Evolutionary conservation across 2,888 invertebrate genomes (phyloP).

Genomic region (Drosophila diplacantha): DNA sequence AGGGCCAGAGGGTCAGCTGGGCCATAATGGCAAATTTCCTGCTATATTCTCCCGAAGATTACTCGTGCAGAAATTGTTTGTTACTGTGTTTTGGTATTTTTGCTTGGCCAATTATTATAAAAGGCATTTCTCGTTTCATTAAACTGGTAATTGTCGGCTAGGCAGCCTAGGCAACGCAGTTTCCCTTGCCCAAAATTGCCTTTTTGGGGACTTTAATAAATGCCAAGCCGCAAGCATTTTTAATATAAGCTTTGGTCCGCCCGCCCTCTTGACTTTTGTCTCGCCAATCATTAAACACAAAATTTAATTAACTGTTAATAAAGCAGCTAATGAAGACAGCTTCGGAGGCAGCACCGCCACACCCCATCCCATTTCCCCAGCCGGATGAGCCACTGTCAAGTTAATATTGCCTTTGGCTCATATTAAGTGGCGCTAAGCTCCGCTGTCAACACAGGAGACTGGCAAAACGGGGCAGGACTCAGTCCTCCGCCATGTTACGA

Average conservation of each 20-base stretch:
- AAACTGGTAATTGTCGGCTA: slow-evolving; percentile 54
- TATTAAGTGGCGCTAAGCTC: slow-evolving; percentile 66
- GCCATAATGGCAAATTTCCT: slow-evolving; percentile 16
- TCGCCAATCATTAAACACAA: slow-evolving; percentile 64
- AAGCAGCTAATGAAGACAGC: slow-evolving; percentile 62
- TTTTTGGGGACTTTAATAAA: slow-evolving; percentile 41
- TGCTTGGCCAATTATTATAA: slow-evolving; percentile 54
- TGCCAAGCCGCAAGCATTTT: slow-evolving; percentile 59
- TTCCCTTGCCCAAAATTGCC: slow-evolving; percentile 27
- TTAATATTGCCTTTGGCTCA: slow-evolving; percentile 60
- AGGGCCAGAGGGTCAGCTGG: slow-evolving; percentile 5
- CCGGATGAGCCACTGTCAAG: slow-evolving; percentile 52
- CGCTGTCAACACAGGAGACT: slow-evolving; percentile 49
- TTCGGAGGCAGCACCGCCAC: slow-evolving; percentile 13
- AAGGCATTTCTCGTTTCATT: slow-evolving; percentile 60
- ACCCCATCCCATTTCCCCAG: slow-evolving; percentile 6
- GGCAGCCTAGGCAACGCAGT: slow-evolving; percentile 31
- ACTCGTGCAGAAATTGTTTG: slow-evolving; percentile 30
- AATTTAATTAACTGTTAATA: slow-evolving; percentile 72
- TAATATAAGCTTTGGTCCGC: slow-evolving; percentile 30
- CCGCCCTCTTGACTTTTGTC: slow-evolving; percentile 35
- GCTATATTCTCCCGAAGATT: slow-evolving; percentile 11
- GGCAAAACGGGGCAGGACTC: slow-evolving; percentile 1
- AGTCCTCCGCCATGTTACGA: not conserved
- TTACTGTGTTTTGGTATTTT: slow-evolving; percentile 30